phyloP scores from a whole-genome alignment of 2,113 vertebrate genomes.

The Chaetorhynchus papuensis region DNA sequence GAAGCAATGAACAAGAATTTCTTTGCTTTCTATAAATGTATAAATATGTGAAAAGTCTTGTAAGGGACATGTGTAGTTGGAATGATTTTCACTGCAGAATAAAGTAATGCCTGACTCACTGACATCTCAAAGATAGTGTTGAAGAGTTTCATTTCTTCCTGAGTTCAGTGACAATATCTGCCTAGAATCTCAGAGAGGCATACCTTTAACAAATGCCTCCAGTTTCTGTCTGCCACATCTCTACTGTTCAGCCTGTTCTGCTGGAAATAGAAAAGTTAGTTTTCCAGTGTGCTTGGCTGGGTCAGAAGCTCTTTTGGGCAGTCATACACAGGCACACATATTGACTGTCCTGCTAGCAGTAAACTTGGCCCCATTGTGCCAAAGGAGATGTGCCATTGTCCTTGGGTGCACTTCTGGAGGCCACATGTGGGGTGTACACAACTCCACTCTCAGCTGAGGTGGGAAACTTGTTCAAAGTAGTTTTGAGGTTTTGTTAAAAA shows the following conservation, averaged over 20 bases:
- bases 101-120: background rate
- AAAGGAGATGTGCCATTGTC: background rate
- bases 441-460: slow-evolving; percentile 20
- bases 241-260: background rate
- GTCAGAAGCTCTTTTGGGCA: background rate
- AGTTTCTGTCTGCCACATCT: background rate
- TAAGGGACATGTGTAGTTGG: background rate
- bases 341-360: background rate
- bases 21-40: background rate
- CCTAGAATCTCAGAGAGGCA: background rate
- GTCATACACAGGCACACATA: background rate
- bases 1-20: background rate
- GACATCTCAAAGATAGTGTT: background rate
- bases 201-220: background rate
- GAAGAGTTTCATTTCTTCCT: background rate
- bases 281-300: background rate
- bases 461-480: slow-evolving; percentile 22
- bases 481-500: slow-evolving; percentile 50
- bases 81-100: background rate
- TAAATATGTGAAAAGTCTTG: background rate
- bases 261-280: background rate
- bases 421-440: background rate
- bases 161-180: background rate
- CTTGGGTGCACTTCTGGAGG: background rate
- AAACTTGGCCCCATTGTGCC: background rate